Conservation (phyloP, 2,888 invertebrate species). For the Hartigia nigra region DNA sequence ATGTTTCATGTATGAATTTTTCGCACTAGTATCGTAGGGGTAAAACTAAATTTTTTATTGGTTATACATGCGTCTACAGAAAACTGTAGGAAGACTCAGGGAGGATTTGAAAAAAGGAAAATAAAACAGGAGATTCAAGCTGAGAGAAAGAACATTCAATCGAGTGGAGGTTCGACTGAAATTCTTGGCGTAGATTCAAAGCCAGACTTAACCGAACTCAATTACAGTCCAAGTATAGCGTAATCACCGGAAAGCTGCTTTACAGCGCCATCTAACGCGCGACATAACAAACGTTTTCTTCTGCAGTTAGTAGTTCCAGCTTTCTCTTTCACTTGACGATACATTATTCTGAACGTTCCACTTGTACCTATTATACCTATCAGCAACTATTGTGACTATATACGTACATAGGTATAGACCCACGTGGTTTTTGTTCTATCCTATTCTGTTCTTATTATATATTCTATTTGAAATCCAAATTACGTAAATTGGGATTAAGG, state of each 20-base stretch:
- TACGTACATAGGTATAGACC: background rate
- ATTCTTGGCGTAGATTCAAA: constrained; percentile 58
- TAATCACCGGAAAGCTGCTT: background rate
- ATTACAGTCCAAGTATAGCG: background rate
- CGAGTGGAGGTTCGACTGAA: constrained; percentile 48
- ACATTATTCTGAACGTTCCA: background rate
- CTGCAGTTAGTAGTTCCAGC: background rate
- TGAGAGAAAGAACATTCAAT: background rate
- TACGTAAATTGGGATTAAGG: background rate
- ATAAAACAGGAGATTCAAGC: background rate
- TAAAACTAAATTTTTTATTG: background rate
- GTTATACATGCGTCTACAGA: background rate
- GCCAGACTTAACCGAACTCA: constrained; percentile 37
- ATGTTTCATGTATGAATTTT: too few species aligned
- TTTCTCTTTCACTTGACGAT: background rate
- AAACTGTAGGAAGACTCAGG: background rate
- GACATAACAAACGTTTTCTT: background rate
- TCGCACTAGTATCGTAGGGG: background rate
- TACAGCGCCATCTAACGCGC: background rate
- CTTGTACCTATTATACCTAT: background rate
- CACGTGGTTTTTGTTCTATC: background rate
- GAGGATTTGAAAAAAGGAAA: background rate
- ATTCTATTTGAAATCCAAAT: background rate
- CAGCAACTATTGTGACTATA: background rate
- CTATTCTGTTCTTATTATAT: background rate